Base-by-base conservation (phyloP, 2,888 invertebrate genomes). In the Belgica antarctica region DNA sequence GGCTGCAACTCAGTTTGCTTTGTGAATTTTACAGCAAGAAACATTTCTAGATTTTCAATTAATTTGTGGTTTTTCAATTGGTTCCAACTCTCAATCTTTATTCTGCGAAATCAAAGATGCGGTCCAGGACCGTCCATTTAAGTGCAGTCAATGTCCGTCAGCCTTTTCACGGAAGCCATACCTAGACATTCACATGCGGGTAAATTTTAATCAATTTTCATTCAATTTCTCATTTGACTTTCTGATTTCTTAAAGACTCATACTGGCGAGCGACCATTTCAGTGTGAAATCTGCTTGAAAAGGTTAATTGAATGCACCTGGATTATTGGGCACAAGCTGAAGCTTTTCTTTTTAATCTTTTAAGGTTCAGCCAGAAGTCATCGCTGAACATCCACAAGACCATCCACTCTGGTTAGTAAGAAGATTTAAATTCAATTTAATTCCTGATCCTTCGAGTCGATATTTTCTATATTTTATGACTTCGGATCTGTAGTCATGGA, bases 311-410 rank as follows among this genome's bases (percentile, higher is more conserved):
- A n/a, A n/a, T n/a, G n/a, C n/a, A n/a, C n/a, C n/a, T n/a, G n/a
- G n/a, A n/a, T n/a, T n/a, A n/a, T n/a, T n/a, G n/a, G n/a, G n/a
- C n/a, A n/a, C n/a, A n/a, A n/a, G n/a, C n/a, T n/a, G n/a, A n/a
- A n/a, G 34, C 12, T 34, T 34, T 34, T 34, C 34, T 34, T 34
- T 8, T 34, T 34, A 12, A 34, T 8, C n/a, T n/a, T n/a, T 34
- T 12, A 34, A 34, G 34, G 15, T 87, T 87, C 81, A 87, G 86
- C 76, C 87, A 87, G 81, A 87, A 87, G 80, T 86, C 86, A 81
- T 87, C 87, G 78, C 82, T 87, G 76, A 87, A 87, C 81, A 84
- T 87, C 76, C 87, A 87, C 82, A 87, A 86, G 81, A 85, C 87
- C 77, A 86, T 87, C 75, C 87, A 87, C 77, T 87, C 87, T 77